Percentiles rank a stretch among this genome's conserved stretches.
phyloP scores from a whole-genome alignment of 2,113 vertebrate species.

The Ranitomeya variabilis region DNA sequence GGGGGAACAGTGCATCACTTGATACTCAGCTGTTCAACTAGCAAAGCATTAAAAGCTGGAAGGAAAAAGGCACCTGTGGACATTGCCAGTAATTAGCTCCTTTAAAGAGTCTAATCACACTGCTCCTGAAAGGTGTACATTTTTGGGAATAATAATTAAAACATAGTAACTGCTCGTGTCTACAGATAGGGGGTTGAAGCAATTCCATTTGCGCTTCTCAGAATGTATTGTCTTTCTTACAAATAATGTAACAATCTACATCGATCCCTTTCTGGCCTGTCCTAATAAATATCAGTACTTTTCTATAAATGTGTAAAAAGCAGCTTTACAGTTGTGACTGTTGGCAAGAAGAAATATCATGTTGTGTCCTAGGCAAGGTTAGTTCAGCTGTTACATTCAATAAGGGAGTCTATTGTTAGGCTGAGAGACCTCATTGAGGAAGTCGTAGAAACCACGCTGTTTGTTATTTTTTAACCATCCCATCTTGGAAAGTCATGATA shows the following conservation, averaged over 20 bases:
- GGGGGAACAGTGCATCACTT: neutral
- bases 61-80: neutral
- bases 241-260: neutral
- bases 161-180: neutral
- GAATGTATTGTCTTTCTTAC: neutral
- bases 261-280: neutral
- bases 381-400: conserved; percentile 46
- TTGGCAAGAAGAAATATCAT: conserved; percentile 10
- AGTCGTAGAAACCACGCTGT: conserved; percentile 29
- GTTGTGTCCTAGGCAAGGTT: conserved; percentile 11
- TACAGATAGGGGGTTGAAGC: neutral
- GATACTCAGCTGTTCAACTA: neutral
- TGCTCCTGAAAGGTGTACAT: neutral
- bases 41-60: neutral
- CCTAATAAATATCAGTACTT: neutral
- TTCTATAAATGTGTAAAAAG: neutral
- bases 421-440: neutral
- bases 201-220: neutral
- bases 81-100: neutral
- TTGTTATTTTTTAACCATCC: conserved; percentile 22
- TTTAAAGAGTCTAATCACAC: neutral
- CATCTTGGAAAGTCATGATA: conserved; percentile 17
- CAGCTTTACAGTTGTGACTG: neutral
- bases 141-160: neutral
- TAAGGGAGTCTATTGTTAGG: conserved; percentile 38